Base-by-base conservation (phyloP, 2,797 vertebrate species). In the Champsocephalus gunnari region DNA sequence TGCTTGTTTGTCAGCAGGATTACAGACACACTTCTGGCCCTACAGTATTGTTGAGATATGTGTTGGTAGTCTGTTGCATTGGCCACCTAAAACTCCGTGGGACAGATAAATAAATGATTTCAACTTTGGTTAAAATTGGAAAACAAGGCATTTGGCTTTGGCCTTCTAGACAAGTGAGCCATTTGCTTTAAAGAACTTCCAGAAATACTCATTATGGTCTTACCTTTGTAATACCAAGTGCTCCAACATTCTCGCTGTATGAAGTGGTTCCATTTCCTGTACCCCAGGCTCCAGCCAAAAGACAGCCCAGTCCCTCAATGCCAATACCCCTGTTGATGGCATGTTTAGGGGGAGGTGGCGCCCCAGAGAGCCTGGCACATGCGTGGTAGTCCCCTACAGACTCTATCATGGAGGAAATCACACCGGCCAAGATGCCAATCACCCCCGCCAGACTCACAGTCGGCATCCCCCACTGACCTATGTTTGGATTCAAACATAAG, bases 371-470 rank as follows among this genome's bases (percentile, higher is more conserved):
- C 38, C 96, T 95, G 56, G 98, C 98, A 9, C 98, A 99, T 38
- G 98, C 97, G 0, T 98, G 96, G 81, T 99, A 99, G 88, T 99
- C 98, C 1, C 98, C 98, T 28, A 99, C 94, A 0, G 98, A 99
- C 82, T 99, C 98, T 73, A 99, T 94, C 96, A 99, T 97, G 66
- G 98, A 99, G 53, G 98, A 97, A 61, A 98, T 96, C 61, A 99
- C 96, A 3, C 97, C 98, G 0, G 98, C 97, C 12, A 98, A 83
- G 90, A 99, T 97, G 69, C 98, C 98, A 3, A 99, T 96, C 75
- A 98, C 96, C 16, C 98, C 98, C 0, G 97, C 98, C 50, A 97
- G 86, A 86, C 96, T 99, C 81, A 99, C 91, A 0, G 97, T 98
- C 12, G 98, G 98, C 44, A 89, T 10, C 16, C 98, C 98, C 98